Percentiles rank a stretch among this genome's conserved stretches.
These are phyloP conservation scores for Mylabris sibirica DNA, from an alignment of 2,888 invertebrate species.

Conservation along the genomic window DNA sequence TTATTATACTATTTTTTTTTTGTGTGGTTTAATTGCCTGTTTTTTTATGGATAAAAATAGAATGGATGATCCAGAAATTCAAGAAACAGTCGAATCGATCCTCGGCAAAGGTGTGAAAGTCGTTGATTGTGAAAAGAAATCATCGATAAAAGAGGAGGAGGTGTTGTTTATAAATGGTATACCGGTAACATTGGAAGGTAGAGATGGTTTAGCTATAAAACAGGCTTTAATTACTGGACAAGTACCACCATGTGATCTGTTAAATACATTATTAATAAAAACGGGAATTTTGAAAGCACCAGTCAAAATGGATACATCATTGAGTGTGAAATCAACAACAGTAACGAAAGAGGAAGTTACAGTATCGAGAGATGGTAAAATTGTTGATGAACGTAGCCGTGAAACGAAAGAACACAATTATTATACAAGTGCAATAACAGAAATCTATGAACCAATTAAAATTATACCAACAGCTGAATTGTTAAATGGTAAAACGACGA, in stretches of 20 bases:
- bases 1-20: no score
- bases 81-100: conserved; percentile 77
- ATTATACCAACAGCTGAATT: conserved; percentile 58
- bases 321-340: conserved; percentile 75
- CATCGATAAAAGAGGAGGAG: conserved; percentile 76
- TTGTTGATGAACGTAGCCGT: conserved; percentile 74
- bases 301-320: conserved; percentile 73
- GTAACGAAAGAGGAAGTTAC: conserved; percentile 76
- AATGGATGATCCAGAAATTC: conserved; percentile 77
- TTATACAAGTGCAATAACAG: conserved; percentile 72
- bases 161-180: conserved; percentile 75
- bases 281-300: conserved; percentile 73
- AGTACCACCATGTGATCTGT: conserved; percentile 74
- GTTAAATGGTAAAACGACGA: conserved; percentile 49
- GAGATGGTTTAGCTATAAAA: conserved; percentile 73
- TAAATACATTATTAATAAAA: conserved; percentile 73
- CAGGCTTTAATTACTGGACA: conserved; percentile 73
- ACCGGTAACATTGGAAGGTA: conserved; percentile 72
- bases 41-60: not conserved
- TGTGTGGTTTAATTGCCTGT: not conserved
- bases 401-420: conserved; percentile 77
- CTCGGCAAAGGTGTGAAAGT: conserved; percentile 76
- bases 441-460: conserved; percentile 70
- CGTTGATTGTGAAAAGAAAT: conserved; percentile 76
- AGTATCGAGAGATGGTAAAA: conserved; percentile 70